These are phyloP conservation scores for Perdix hodgsoniae DNA, from an alignment of 2,797 vertebrate genomes.

Conservation along the genomic window DNA sequence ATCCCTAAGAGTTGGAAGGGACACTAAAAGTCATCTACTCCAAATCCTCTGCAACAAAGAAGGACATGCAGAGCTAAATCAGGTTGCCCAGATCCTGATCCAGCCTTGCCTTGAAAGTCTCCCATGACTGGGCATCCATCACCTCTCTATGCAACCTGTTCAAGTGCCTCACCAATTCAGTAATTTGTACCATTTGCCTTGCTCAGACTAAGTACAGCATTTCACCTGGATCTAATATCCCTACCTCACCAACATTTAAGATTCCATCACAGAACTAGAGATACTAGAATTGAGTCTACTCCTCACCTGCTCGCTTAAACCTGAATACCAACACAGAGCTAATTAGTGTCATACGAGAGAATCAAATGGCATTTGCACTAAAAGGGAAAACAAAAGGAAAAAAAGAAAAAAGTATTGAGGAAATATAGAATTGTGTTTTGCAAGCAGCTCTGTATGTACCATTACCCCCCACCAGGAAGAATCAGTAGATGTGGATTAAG, in stretches of 20 bases:
- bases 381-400: not conserved
- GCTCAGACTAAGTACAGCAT: not conserved
- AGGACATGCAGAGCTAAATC: too few relatives aligned
- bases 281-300: not conserved
- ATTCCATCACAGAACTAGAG: not conserved
- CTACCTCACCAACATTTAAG: not conserved
- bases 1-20: too few relatives aligned
- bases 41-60: too few relatives aligned
- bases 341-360: not conserved
- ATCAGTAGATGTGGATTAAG: not conserved
- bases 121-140: too few relatives aligned
- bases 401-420: not conserved
- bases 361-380: rapidly evolving
- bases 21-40: too few relatives aligned
- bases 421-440: not conserved
- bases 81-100: too few relatives aligned
- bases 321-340: not conserved
- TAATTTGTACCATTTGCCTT: not conserved
- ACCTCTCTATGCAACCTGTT: too few relatives aligned
- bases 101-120: too few relatives aligned
- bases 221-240: not conserved
- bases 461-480: not conserved
- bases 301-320: not conserved
- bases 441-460: not conserved
- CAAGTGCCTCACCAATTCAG: too few relatives aligned